Conservation (phyloP, 1,140 invertebrate genomes). For the Caenorhabditis remanei region DNA sequence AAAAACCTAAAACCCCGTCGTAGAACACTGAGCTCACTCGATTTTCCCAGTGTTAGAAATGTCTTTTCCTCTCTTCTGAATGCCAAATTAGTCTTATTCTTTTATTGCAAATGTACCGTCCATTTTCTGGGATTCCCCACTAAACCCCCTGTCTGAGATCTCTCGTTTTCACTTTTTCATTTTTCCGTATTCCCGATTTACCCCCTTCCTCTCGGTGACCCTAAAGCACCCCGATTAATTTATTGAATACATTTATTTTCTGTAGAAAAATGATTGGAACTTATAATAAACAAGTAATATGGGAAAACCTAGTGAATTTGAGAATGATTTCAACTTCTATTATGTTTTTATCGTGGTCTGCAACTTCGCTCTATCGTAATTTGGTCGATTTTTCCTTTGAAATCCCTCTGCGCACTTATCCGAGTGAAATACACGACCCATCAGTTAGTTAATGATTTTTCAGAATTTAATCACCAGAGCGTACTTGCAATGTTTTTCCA, state of each 20-base stretch:
- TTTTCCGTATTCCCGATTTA: background rate
- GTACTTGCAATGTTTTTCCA: background rate
- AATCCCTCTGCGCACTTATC: too few relatives aligned
- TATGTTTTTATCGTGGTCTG: too few relatives aligned
- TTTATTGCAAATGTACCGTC: too few relatives aligned
- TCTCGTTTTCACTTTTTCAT: conserved; percentile 10
- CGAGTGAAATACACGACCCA: too few relatives aligned
- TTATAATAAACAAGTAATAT: background rate
- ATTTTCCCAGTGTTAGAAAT: background rate
- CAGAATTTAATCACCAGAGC: background rate
- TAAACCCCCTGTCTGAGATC: conserved; percentile 7
- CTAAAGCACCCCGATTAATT: background rate
- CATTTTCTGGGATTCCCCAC: background rate
- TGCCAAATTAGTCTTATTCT: conserved; percentile 17
- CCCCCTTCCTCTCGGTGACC: background rate
- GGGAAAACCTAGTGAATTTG: background rate
- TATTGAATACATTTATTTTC: background rate
- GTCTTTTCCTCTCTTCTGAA: background rate
- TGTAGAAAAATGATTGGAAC: background rate
- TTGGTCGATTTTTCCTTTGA: background rate
- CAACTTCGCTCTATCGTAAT: background rate
- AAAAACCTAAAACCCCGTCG: too few relatives aligned
- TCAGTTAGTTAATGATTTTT: background rate
- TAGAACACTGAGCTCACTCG: background rate
- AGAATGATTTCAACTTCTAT: background rate